Conservation (phyloP, 2,888 invertebrate genomes). For the Sabatieria punctata region DNA sequence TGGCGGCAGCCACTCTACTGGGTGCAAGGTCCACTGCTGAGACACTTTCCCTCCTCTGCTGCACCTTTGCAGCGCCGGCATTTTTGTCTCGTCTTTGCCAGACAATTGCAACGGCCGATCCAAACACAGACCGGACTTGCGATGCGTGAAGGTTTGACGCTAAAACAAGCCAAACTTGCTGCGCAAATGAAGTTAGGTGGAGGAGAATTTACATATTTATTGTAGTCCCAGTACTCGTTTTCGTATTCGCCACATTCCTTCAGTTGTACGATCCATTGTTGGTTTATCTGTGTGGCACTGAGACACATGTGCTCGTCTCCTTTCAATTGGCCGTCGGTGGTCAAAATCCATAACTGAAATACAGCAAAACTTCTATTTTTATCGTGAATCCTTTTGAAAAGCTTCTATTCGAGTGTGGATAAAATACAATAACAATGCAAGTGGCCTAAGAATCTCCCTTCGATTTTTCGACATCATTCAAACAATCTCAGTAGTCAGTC, state of each 20-base stretch:
- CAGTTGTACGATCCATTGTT: slow-evolving; percentile 23
- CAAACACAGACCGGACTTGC: slow-evolving; percentile 7
- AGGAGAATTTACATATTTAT: slow-evolving; percentile 14
- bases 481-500: too few relatives aligned
- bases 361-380: slow-evolving; percentile 19
- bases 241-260: slow-evolving; percentile 28
- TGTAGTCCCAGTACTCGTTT: slow-evolving; percentile 24
- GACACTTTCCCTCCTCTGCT: too few relatives aligned
- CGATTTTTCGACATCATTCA: too few relatives aligned
- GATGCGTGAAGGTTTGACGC: slow-evolving; percentile 1
- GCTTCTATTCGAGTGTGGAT: too few relatives aligned
- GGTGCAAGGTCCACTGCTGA: too few relatives aligned
- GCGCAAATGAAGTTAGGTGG: too few relatives aligned
- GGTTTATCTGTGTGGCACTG: slow-evolving; percentile 5
- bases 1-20: too few relatives aligned
- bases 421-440: too few relatives aligned
- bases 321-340: slow-evolving; percentile 19
- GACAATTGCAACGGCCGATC: not conserved
- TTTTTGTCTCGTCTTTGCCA: not conserved
- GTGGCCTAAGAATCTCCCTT: too few relatives aligned
- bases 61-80: slow-evolving; percentile 5
- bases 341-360: slow-evolving; percentile 27
- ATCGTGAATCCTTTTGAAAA: too few relatives aligned
- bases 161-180: slow-evolving; percentile 1
- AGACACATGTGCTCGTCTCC: slow-evolving; percentile 27